Percentiles rank a stretch among this genome's conserved stretches.
Conservation (phyloP, 2,797 vertebrate species). For the Enteromius radiatus region DNA sequence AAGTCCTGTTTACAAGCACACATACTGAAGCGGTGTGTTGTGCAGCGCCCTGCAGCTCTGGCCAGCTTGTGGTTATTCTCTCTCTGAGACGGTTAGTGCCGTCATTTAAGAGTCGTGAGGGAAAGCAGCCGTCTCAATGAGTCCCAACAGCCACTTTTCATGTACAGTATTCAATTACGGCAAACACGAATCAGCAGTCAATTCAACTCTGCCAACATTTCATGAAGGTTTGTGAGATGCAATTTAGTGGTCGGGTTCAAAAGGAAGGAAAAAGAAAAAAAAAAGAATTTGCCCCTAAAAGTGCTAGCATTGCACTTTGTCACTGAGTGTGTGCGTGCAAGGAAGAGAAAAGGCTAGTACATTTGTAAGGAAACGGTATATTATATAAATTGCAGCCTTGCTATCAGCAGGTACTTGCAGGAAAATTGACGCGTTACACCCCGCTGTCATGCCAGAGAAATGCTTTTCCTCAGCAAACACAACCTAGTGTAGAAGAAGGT, state of each 20-base stretch:
- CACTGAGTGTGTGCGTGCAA: background rate
- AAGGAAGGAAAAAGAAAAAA: slow-evolving; percentile 11
- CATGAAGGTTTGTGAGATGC: slow-evolving; percentile 35
- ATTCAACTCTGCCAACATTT: slow-evolving; percentile 9
- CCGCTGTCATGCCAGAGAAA: slow-evolving; percentile 30
- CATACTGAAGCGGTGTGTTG: background rate
- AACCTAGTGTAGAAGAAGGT: too few species aligned
- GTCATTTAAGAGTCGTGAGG: background rate
- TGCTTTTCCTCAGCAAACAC: slow-evolving; percentile 32
- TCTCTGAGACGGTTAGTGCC: background rate
- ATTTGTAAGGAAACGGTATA: slow-evolving; percentile 20
- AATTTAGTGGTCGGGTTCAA: slow-evolving; percentile 26
- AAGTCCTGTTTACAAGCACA: background rate
- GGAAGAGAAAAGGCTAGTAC: background rate
- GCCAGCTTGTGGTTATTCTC: background rate
- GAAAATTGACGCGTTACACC: slow-evolving; percentile 55
- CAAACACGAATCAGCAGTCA: slow-evolving; percentile 3
- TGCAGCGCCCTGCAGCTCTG: background rate
- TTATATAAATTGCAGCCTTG: slow-evolving; percentile 59
- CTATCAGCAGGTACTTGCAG: slow-evolving; percentile 53
- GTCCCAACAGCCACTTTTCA: background rate
- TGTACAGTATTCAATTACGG: slow-evolving; percentile 21
- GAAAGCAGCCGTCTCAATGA: background rate
- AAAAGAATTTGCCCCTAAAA: slow-evolving; percentile 49
- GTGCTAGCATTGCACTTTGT: slow-evolving; percentile 44